Evolutionary conservation across 2,113 vertebrate genomes (phyloP), one percentile per base, ranked within the genome.

Genomic region (Mormoops blainvillei): DNA sequence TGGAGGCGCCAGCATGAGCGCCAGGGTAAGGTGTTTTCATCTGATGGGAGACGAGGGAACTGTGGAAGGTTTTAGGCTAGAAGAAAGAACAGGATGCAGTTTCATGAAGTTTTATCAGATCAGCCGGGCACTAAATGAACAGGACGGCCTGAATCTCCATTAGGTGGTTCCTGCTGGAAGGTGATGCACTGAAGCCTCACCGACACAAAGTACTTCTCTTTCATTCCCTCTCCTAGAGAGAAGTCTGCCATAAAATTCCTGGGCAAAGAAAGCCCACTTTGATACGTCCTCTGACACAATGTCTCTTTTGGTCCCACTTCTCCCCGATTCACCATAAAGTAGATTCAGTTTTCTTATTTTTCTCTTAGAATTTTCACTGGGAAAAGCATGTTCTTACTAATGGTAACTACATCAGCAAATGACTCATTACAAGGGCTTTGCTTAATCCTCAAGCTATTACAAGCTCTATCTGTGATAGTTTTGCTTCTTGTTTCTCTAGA

Each of bases 161-260:
- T 78, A 76, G 13, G 43, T 63, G 50, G 36, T 43, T 78, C 61
- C 0, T 76, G 67, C 85, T n/a, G 58, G 83, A 19, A 93, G 63
- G 36, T 83, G 43, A 95, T 68, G 5, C 28, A 89, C 52, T 31
- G 50, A 41, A 89, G 45, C 19, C n/a, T 52, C 83, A 65, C 13
- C 45, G 87, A 36, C 48, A 78, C n/a, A 84, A 74, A 68, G 24
- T 50, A 28, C 19, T 48, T 91, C 74, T 81, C 78, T 91, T 81
- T 22, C 36, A 83, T 80, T 54, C 83, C 63, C 48, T 33, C 67
- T 91, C 65, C 43, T 50, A 54, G 74, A 89, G 19, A 28, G 73
- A 94, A 89, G 63, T 63, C 33, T 87, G 48, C n/a, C 88, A 91
- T 91, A 71, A 89, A 83, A 93, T 78, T 88, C 73, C 36, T 65